Evolutionary conservation across 2,113 vertebrate genomes (phyloP).

Genomic region (Natator depressus): DNA sequence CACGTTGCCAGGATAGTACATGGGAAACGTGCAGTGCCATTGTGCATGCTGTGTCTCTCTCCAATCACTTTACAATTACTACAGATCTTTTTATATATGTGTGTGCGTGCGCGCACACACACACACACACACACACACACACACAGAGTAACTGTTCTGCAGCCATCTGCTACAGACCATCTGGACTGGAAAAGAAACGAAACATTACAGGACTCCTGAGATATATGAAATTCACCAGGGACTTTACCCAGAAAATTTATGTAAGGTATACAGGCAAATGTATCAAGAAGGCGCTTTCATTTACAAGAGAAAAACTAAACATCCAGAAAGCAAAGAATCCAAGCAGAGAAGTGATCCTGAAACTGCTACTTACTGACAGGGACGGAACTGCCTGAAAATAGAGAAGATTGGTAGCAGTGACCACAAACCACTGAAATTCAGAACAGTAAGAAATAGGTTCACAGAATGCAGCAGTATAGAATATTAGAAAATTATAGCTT

Average conservation of each 20-base stretch:
- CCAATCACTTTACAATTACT: neutral
- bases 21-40: neutral
- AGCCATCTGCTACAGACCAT: conserved; percentile 66
- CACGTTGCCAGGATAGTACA: neutral
- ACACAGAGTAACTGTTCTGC: neutral
- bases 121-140: neutral
- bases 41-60: neutral
- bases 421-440: conserved; percentile 11
- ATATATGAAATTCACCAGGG: conserved; percentile 21
- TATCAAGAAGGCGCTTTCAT: conserved; percentile 14
- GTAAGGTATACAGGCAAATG: neutral
- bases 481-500: neutral
- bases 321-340: neutral
- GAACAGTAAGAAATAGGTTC: neutral
- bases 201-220: neutral
- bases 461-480: neutral
- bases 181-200: conserved; percentile 25
- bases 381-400: neutral
- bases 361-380: conserved; percentile 13
- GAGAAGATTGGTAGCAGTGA: neutral
- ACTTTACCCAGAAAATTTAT: conserved; percentile 50
- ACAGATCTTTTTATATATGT: neutral
- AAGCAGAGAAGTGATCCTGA: neutral
- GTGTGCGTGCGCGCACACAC: no score
- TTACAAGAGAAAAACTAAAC: neutral